phyloP scores from a whole-genome alignment of 1,140 invertebrate genomes.

The Dolichoris vasculosae region DNA sequence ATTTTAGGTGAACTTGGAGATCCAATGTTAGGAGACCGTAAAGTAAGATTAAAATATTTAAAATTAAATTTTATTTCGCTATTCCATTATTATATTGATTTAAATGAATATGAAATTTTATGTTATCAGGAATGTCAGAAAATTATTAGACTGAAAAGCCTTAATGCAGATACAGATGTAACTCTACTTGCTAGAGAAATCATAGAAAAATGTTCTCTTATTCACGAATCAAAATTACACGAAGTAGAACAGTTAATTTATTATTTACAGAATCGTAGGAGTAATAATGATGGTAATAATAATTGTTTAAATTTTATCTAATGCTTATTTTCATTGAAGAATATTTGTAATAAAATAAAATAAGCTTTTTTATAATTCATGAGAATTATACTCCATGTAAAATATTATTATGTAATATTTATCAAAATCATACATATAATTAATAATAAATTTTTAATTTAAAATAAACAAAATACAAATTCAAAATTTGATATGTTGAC shows the following conservation, averaged over 20 bases:
- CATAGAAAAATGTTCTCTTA: constrained; percentile 90
- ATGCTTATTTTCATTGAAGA: constrained; percentile 26
- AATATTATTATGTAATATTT: not conserved
- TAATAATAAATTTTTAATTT: not conserved
- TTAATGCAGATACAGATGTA: constrained; percentile 88
- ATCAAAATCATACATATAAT: not conserved
- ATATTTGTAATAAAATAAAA: not conserved
- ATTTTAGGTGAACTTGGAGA: constrained; percentile 89
- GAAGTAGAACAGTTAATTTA: constrained; percentile 95
- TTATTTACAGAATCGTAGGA: constrained; percentile 90
- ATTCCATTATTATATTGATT: constrained; percentile 3
- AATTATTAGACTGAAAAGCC: constrained; percentile 88
- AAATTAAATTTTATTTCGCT: constrained; percentile 18
- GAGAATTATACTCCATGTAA: constrained; percentile 4
- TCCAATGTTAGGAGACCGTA: constrained; percentile 89
- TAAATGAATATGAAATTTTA: constrained; percentile 20
- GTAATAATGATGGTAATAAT: constrained; percentile 67
- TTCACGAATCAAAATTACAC: constrained; percentile 87
- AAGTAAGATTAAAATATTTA: constrained; percentile 74
- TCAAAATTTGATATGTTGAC: not conserved
- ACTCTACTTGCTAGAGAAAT: constrained; percentile 88
- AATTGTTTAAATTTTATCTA: constrained; percentile 28
- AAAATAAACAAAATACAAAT: not conserved
- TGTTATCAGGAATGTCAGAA: constrained; percentile 82
- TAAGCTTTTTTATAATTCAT: no score